Evolutionary conservation across 2,888 invertebrate genomes (phyloP), one percentile per base, ranked within the genome.

Genomic region (Petrophora chlorosata): DNA sequence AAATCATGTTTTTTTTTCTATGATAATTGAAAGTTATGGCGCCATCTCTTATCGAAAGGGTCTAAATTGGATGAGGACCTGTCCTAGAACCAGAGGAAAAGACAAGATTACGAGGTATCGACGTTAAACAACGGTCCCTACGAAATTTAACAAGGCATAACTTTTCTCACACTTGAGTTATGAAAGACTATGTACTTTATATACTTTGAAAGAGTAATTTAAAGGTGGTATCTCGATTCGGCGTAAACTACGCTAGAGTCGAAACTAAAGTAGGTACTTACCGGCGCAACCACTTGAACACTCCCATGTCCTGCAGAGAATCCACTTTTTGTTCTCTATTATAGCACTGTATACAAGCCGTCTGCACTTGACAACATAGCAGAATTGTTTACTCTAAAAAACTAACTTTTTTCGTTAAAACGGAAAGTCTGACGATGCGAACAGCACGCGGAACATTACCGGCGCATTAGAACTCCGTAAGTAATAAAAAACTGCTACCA

Each of bases 231-330:
- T n/a, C n/a, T n/a, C n/a, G n/a, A n/a, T n/a, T n/a, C n/a, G n/a
- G 16, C 16, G 4, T 5, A 16, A 16, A 16, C 16, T 16, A 16
- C 4, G 16, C 16, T 16, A 16, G 16, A 16, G 16, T 10, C 30
- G 30, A 9, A 33, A 13, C 1, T 33, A 30, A 25, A 3, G 19
- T 35, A 40, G 10, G 10, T 25, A 85, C 89, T 86, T 68, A 89
- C 90, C 90, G 84, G 73, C 90, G 89, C 65, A 90, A 72, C 90
- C 89, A 90, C 74, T 89, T 89, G 70, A 90, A 87, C 63, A 90
- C 89, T 65, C 89, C 88, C 90, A 90, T 90, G 61, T 83, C 82
- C 75, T 76, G 70, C 63, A 65, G 67, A 40, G 76, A 70, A 76
- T 82, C 82, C 87, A 87, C 83, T 75, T 82, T 82, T 75, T 64